These are phyloP conservation scores for Procapra przewalskii DNA, from an alignment of 2,113 vertebrate genomes.

Conservation along the genomic window DNA sequence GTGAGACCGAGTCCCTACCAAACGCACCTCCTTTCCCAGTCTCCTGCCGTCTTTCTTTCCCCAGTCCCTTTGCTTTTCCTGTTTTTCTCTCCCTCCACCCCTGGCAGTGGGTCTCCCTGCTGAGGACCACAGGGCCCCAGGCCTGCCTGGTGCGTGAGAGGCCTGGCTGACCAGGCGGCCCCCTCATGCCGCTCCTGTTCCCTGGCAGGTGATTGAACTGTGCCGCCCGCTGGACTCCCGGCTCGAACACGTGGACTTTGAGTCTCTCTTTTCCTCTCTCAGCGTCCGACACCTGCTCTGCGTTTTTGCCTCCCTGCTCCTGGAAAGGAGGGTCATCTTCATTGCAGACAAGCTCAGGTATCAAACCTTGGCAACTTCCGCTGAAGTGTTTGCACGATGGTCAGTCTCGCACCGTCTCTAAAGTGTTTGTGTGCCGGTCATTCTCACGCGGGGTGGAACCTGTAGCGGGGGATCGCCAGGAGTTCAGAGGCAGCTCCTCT, in stretches of 20 bases:
- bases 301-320: constrained; percentile 90
- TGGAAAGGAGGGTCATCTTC: constrained; percentile 96
- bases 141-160: not conserved
- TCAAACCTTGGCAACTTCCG: not conserved
- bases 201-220: constrained; percentile 90
- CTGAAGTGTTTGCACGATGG: not conserved
- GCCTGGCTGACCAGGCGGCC: accelerated
- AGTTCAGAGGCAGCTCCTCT: not conserved
- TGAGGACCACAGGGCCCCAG: not conserved
- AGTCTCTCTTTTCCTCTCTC: constrained; percentile 93
- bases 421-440: not conserved
- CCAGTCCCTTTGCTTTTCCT: not conserved
- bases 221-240: constrained; percentile 93
- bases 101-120: not conserved
- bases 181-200: not conserved
- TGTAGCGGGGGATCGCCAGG: too few relatives aligned
- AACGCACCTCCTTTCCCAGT: accelerated
- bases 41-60: not conserved
- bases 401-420: not conserved
- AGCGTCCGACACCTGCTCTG: constrained; percentile 85
- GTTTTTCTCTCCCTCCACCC: not conserved
- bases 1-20: not conserved
- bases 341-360: constrained; percentile 97
- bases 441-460: accelerated
- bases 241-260: constrained; percentile 96